Evolutionary conservation across 35 echinoderm and acorn worm genomes (phyloP).

Genomic region (Apostichopus japonicus): DNA sequence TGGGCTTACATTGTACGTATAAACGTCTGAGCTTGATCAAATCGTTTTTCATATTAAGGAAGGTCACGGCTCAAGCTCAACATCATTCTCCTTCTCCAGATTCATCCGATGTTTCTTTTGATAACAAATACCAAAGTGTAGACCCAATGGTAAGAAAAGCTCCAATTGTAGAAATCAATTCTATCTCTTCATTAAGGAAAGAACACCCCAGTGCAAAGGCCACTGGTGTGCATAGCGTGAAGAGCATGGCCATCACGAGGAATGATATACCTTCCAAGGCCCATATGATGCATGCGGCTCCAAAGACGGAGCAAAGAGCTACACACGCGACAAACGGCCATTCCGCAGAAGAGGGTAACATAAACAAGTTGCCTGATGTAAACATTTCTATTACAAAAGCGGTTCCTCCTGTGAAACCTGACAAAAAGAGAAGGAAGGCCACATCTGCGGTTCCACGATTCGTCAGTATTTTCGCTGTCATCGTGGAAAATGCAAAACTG

Average conservation of each 20-base stretch:
- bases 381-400: not conserved
- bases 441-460: not conserved
- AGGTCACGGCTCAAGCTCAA: not conserved
- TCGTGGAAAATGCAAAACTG: not conserved
- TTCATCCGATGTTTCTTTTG: not conserved
- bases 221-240: not conserved
- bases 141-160: not conserved
- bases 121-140: not conserved
- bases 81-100: not conserved
- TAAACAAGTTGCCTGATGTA: not conserved
- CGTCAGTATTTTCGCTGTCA: not conserved
- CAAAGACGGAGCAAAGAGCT: not conserved
- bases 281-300: not conserved
- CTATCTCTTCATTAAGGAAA: not conserved
- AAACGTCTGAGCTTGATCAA: no score
- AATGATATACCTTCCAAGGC: not conserved
- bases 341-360: not conserved
- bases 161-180: not conserved
- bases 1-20: no score
- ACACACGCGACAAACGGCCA: not conserved
- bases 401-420: not conserved
- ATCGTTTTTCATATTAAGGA: no score
- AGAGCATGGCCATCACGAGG: not conserved
- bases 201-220: not conserved
- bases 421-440: not conserved